Percentiles rank a stretch among this genome's conserved stretches.
phyloP scores from a whole-genome alignment of 2,113 vertebrate genomes.

The Pterocles burchelli region DNA sequence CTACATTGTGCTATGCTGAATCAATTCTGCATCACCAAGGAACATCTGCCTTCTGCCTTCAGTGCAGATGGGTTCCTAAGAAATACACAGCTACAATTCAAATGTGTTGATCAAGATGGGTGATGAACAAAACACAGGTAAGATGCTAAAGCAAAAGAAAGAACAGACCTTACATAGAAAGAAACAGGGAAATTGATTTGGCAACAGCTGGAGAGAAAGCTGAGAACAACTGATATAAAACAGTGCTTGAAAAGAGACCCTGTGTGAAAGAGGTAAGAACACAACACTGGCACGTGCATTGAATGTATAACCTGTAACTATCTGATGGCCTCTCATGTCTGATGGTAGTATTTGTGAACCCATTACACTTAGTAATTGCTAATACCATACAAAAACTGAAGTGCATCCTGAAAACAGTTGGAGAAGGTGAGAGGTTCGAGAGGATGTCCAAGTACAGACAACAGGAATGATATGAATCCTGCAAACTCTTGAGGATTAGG shows the following conservation, averaged over 20 bases:
- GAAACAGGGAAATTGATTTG: background rate
- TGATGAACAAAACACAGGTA: background rate
- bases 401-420: background rate
- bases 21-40: background rate
- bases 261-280: background rate
- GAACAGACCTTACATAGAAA: background rate
- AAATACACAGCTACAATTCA: background rate
- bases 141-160: background rate
- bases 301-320: background rate
- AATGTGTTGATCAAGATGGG: background rate
- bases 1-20: background rate
- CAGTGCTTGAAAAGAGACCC: background rate
- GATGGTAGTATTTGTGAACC: background rate
- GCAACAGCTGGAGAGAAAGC: background rate
- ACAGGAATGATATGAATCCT: rapidly evolving
- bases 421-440: background rate
- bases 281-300: background rate
- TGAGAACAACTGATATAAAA: background rate
- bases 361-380: background rate
- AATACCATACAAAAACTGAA: background rate
- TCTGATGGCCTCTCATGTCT: background rate
- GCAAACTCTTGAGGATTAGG: background rate
- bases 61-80: rapidly evolving
- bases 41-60: background rate
- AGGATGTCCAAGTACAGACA: background rate